phyloP scores from a whole-genome alignment of 2,888 invertebrate genomes.

The Hipparchia sbordonii region DNA sequence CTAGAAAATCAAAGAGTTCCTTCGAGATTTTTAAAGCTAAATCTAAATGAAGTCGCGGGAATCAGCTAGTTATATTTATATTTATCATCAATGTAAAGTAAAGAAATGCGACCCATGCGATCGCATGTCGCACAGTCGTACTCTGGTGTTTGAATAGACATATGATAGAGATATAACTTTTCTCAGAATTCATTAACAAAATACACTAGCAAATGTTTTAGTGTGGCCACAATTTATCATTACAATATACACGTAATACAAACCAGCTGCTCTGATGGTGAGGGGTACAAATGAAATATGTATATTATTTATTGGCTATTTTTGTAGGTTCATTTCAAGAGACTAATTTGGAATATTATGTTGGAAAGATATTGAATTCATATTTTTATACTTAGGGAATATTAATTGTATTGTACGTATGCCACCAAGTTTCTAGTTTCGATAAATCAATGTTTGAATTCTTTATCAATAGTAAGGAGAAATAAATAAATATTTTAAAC shows the following conservation, averaged over 20 bases:
- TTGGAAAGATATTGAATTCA: conserved; percentile 73
- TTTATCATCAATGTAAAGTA: background rate
- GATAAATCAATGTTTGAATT: background rate
- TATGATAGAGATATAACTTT: background rate
- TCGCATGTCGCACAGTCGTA: background rate
- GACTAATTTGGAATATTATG: conserved; percentile 49
- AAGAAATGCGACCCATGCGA: background rate
- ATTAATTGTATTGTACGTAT: conserved; percentile 50
- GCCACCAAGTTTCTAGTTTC: conserved; percentile 45
- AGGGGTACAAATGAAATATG: conserved; percentile 73
- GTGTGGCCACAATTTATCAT: conserved; percentile 29
- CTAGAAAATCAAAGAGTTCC: no score
- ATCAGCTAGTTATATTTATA: no score
- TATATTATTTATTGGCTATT: conserved; percentile 67
- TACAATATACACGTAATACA: conserved; percentile 37
- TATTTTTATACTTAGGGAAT: conserved; percentile 81
- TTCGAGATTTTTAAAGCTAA: no score
- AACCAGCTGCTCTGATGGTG: conserved; percentile 79
- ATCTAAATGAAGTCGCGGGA: no score
- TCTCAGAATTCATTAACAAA: background rate
- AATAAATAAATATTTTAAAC: no score
- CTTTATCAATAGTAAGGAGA: background rate
- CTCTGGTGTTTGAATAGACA: background rate
- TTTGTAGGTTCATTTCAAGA: conserved; percentile 61
- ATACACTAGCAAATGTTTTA: conserved; percentile 34